A percentile compares a stretch with the other conserved stretches of the same genome.
Conservation (phyloP, 2,888 invertebrate genomes). For the Cheilosia variabilis region DNA sequence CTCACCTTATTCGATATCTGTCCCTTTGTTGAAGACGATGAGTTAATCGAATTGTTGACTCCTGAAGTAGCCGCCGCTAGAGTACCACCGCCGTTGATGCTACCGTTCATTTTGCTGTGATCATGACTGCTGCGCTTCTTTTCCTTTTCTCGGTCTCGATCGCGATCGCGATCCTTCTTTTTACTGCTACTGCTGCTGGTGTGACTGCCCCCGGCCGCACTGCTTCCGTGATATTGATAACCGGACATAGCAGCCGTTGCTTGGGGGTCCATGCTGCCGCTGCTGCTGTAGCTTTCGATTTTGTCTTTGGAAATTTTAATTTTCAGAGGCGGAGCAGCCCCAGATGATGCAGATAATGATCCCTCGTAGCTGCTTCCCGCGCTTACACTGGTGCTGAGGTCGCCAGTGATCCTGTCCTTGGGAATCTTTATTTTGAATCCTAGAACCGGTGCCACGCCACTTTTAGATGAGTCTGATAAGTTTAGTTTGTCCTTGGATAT, state of each 20-base stretch:
- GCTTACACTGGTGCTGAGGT: constrained; percentile 76
- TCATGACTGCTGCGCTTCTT: constrained; percentile 81
- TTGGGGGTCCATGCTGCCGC: constrained; percentile 51
- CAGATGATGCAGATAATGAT: constrained; percentile 12
- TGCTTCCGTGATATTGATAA: constrained; percentile 68
- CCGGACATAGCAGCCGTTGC: constrained; percentile 11
- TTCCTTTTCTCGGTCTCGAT: constrained; percentile 79
- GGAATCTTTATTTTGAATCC: constrained; percentile 93
- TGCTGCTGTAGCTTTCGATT: constrained; percentile 84
- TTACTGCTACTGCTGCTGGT: constrained; percentile 78
- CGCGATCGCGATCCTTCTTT: constrained; percentile 82
- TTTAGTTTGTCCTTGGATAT: constrained; percentile 86
- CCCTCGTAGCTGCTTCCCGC: constrained; percentile 40
- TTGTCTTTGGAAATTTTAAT: constrained; percentile 92
- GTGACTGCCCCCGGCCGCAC: constrained; percentile 35
- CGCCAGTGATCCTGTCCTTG: constrained; percentile 88
- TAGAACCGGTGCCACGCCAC: constrained; percentile 78
- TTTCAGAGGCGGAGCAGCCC: constrained; percentile 85
- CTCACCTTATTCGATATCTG: constrained; percentile 80
- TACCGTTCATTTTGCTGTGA: constrained; percentile 80
- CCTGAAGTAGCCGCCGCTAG: constrained; percentile 39
- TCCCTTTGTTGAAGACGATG: constrained; percentile 76
- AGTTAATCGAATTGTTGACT: constrained; percentile 40
- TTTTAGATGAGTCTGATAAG: constrained; percentile 76
- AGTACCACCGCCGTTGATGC: constrained; percentile 61